These are phyloP conservation scores for Epizoanthus ramosus DNA, from an alignment of 92 coral and sea anemone genomes.

Conservation along the genomic window DNA sequence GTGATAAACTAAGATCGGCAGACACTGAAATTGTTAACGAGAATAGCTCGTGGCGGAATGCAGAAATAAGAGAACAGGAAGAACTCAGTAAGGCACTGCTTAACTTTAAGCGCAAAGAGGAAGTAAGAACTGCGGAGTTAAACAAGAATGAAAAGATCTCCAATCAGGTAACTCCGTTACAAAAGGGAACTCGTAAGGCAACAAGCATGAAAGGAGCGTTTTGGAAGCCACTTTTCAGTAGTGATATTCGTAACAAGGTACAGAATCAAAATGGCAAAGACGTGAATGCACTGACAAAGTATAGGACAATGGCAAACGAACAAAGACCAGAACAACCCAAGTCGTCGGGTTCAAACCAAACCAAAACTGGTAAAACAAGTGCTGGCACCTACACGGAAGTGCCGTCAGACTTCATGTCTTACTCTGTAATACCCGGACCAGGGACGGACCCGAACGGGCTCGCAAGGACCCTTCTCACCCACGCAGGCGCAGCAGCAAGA, in stretches of 20 bases:
- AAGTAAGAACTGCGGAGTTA: background rate
- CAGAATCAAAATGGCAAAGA: background rate
- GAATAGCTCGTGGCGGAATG: conserved; percentile 18
- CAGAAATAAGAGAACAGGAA: conserved; percentile 9
- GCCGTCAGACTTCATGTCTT: conserved; percentile 24
- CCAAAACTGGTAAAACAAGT: conserved; percentile 27
- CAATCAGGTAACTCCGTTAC: background rate
- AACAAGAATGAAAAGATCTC: background rate
- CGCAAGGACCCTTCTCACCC: conserved; percentile 15
- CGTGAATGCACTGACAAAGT: background rate
- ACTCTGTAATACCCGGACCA: conserved; percentile 24
- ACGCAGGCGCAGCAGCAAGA: background rate
- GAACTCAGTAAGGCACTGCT: background rate
- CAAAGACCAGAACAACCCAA: background rate
- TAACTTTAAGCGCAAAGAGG: background rate
- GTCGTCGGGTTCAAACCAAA: background rate
- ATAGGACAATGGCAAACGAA: background rate
- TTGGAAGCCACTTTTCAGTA: background rate
- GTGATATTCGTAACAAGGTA: background rate
- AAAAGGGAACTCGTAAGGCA: too few species aligned
- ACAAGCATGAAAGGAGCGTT: background rate
- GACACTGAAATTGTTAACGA: background rate
- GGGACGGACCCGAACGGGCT: conserved; percentile 38
- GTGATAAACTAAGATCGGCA: background rate
- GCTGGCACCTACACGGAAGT: conserved; percentile 25